Percentiles rank a stretch among this genome's conserved stretches.
These are phyloP conservation scores for Delphinus delphis DNA, from an alignment of 2,113 vertebrate genomes.

Conservation along the genomic window DNA sequence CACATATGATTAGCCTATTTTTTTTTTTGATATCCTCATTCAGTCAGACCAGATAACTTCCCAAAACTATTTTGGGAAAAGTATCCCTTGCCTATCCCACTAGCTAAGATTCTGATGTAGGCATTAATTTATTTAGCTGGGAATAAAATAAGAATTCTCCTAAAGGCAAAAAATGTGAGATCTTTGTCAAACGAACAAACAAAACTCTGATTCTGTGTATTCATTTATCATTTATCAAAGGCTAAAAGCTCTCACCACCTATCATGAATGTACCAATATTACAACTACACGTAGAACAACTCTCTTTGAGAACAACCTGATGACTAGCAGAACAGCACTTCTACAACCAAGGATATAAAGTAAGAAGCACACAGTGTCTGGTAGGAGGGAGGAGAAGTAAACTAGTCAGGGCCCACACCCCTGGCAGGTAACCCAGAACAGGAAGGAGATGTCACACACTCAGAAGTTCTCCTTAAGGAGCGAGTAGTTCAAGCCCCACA, in stretches of 20 bases:
- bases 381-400: background rate
- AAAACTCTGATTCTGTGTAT: background rate
- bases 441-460: background rate
- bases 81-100: background rate
- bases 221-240: conserved; percentile 12
- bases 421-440: background rate
- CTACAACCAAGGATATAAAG: background rate
- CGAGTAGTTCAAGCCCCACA: background rate
- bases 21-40: conserved; percentile 19
- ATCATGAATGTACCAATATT: background rate
- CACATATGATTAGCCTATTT: background rate
- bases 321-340: background rate
- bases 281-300: background rate
- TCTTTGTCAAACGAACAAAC: background rate
- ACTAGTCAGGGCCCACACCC: background rate
- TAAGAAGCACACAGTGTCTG: background rate
- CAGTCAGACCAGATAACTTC: background rate
- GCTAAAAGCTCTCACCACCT: background rate
- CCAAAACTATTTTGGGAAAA: background rate
- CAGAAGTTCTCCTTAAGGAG: background rate
- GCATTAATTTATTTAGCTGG: background rate
- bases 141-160: conserved; percentile 45
- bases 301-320: background rate
- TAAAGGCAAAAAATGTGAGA: background rate
- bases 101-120: background rate